phyloP scores from a whole-genome alignment of 2,888 invertebrate genomes.

The Sylvicola cinctus region DNA sequence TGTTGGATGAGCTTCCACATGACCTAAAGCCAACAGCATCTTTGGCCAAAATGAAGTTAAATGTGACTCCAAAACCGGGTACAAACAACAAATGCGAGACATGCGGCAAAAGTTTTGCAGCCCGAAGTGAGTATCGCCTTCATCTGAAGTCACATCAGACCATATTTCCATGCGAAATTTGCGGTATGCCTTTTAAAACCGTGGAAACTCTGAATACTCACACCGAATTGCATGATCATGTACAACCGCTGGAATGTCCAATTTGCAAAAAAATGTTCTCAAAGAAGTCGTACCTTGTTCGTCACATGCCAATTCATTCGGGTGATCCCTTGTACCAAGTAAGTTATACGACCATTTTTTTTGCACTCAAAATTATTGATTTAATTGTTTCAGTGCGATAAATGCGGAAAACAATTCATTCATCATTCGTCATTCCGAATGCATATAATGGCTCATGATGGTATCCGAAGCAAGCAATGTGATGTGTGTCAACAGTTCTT shows the following conservation, averaged over 20 bases:
- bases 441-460: slow-evolving; percentile 22
- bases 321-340: slow-evolving; percentile 25
- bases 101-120: no score
- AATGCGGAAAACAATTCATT: slow-evolving; percentile 25
- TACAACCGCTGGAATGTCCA: slow-evolving; percentile 27
- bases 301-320: slow-evolving; percentile 32
- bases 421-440: slow-evolving; percentile 25
- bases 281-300: slow-evolving; percentile 29
- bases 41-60: neutral
- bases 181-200: slow-evolving; percentile 30
- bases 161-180: slow-evolving; percentile 21
- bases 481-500: slow-evolving; percentile 23
- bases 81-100: neutral
- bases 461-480: slow-evolving; percentile 14
- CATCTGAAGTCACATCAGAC: slow-evolving; percentile 5
- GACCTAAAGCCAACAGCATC: no score
- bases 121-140: neutral
- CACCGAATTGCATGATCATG: slow-evolving; percentile 28
- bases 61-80: neutral
- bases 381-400: slow-evolving; percentile 15
- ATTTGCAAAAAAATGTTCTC: slow-evolving; percentile 32
- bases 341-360: neutral
- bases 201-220: slow-evolving; percentile 28
- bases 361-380: neutral
- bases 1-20: no score